A percentile compares a stretch with the other conserved stretches of the same genome.
phyloP scores from a whole-genome alignment of 2,113 vertebrate species.

The Probosciger aterrimus region DNA sequence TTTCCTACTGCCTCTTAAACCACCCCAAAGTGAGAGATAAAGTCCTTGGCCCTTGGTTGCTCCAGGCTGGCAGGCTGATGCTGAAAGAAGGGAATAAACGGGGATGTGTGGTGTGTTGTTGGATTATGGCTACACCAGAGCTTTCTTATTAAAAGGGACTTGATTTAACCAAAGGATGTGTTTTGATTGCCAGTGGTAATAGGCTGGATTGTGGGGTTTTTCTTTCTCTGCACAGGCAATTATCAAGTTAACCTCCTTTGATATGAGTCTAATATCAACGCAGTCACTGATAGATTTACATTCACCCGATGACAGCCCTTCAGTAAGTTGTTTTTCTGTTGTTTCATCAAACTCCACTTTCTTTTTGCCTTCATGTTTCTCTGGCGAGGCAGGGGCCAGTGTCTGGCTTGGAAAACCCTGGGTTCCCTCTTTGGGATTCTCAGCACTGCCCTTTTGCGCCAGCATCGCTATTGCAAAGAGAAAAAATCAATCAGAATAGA shows the following conservation, averaged over 20 bases:
- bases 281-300: background rate
- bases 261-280: constrained; percentile 13
- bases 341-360: background rate
- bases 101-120: background rate
- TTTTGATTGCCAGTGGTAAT: background rate
- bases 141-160: constrained; percentile 31
- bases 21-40: background rate
- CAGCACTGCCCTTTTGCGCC: background rate
- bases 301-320: background rate
- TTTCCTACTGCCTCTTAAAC: background rate
- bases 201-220: background rate
- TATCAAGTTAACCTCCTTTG: constrained; percentile 30
- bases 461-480: background rate
- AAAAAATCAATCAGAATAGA: background rate
- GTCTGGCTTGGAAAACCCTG: background rate
- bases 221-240: background rate
- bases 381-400: background rate
- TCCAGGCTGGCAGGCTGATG: background rate
- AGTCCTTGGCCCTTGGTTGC: background rate
- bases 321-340: background rate
- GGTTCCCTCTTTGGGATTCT: background rate
- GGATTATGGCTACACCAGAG: background rate
- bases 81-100: background rate
- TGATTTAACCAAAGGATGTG: background rate
- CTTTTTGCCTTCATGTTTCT: background rate